These are phyloP conservation scores for Odontocerum albicorne DNA, from an alignment of 2,888 invertebrate genomes.

Conservation along the genomic window DNA sequence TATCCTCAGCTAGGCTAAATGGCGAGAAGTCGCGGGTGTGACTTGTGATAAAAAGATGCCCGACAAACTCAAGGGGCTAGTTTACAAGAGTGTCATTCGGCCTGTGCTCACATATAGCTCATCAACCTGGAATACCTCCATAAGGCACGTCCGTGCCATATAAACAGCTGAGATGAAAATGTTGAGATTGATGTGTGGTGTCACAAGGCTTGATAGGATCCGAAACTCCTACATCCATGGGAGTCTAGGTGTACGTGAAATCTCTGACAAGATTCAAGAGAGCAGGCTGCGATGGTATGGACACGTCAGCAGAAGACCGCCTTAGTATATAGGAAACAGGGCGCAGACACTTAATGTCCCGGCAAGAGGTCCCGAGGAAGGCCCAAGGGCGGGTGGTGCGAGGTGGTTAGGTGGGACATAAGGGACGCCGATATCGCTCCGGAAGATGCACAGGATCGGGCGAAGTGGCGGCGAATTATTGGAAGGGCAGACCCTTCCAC, in stretches of 20 bases:
- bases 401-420: too few species aligned
- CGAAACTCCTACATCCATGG: background rate
- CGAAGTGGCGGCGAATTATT: background rate
- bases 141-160: background rate
- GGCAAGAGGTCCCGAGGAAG: background rate
- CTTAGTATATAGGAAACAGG: background rate
- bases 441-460: background rate
- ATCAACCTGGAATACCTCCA: too few species aligned
- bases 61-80: background rate
- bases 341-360: too few species aligned
- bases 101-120: background rate
- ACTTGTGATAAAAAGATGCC: background rate
- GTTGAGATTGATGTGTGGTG: background rate
- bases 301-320: background rate
- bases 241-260: background rate
- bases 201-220: background rate
- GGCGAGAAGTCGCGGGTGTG: background rate
- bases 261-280: background rate
- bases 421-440: background rate
- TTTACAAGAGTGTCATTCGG: background rate
- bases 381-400: background rate
- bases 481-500: too few species aligned
- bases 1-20: background rate
- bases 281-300: background rate
- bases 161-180: background rate